phyloP scores from a whole-genome alignment of 2,888 invertebrate species.

The Poecilus cupreus region DNA sequence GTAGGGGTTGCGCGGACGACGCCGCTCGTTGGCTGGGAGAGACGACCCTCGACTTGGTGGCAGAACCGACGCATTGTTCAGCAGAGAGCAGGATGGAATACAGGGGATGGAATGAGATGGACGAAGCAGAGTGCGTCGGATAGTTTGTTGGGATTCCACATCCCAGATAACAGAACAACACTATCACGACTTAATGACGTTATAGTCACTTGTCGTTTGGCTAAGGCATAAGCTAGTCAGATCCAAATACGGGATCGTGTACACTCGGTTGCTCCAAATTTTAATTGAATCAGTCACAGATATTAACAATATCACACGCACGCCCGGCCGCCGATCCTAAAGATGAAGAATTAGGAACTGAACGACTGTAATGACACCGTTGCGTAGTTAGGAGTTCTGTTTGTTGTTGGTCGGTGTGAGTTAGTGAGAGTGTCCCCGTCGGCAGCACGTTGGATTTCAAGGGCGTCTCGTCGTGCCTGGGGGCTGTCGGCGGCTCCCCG shows the following conservation, averaged over 20 bases:
- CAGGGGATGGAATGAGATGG: constrained; percentile 60
- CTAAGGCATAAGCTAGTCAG: constrained; percentile 74
- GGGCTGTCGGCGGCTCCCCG: constrained; percentile 78
- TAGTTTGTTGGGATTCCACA: constrained; percentile 65
- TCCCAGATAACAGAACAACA: constrained; percentile 72
- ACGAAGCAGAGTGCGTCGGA: constrained; percentile 61
- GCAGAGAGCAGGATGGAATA: constrained; percentile 58
- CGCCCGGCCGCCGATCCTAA: constrained; percentile 23
- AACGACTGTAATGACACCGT: background rate
- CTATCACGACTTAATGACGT: constrained; percentile 74
- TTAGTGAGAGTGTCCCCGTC: constrained; percentile 3
- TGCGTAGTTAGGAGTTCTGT: no score
- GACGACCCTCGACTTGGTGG: constrained; percentile 47
- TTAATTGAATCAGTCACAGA: constrained; percentile 74
- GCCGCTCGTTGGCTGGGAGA: constrained; percentile 59
- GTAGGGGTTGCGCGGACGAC: constrained; percentile 68
- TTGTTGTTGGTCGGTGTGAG: no score
- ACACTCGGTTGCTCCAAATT: constrained; percentile 68
- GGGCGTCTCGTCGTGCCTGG: constrained; percentile 81
- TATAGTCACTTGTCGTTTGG: constrained; percentile 74
- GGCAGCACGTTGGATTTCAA: constrained; percentile 85
- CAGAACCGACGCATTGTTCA: background rate
- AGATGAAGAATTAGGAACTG: constrained; percentile 13
- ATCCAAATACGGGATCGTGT: constrained; percentile 68
- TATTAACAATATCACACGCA: constrained; percentile 73